phyloP scores from a whole-genome alignment of 1,140 invertebrate genomes.

The Panagrolaimus sp. region DNA sequence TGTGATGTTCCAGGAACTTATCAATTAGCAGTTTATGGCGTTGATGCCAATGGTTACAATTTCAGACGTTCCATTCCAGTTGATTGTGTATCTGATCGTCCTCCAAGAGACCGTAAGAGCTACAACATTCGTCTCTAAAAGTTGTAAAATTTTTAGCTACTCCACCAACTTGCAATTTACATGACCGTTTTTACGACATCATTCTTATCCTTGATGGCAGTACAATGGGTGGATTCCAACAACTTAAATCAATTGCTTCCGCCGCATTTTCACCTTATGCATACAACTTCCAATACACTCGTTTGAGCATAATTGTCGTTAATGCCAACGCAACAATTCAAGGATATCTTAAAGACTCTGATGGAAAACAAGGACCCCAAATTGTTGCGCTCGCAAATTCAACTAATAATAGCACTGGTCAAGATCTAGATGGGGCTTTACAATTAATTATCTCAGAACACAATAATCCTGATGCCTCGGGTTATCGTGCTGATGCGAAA shows the following conservation, averaged over 20 bases:
- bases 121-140: neutral
- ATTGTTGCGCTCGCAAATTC: neutral
- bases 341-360: neutral
- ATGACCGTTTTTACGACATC: neutral
- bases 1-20: slow-evolving; percentile 1
- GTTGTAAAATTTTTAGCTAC: slow-evolving; percentile 5
- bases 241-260: neutral
- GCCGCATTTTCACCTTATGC: neutral
- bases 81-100: slow-evolving; percentile 9
- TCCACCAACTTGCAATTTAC: neutral
- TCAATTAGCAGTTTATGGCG: neutral
- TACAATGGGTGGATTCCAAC: neutral
- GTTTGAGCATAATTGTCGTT: neutral
- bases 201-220: slow-evolving; percentile 10
- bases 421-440: neutral
- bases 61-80: slow-evolving; percentile 8
- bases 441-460: neutral
- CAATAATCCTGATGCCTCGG: neutral
- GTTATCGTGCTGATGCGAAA: slow-evolving; percentile 3
- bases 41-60: neutral
- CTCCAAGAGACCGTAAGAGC: neutral
- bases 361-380: neutral
- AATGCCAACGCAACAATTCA: neutral
- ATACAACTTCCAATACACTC: neutral
- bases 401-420: neutral